phyloP scores from a whole-genome alignment of 1,140 invertebrate genomes.

The Drosophila pallidifrons region DNA sequence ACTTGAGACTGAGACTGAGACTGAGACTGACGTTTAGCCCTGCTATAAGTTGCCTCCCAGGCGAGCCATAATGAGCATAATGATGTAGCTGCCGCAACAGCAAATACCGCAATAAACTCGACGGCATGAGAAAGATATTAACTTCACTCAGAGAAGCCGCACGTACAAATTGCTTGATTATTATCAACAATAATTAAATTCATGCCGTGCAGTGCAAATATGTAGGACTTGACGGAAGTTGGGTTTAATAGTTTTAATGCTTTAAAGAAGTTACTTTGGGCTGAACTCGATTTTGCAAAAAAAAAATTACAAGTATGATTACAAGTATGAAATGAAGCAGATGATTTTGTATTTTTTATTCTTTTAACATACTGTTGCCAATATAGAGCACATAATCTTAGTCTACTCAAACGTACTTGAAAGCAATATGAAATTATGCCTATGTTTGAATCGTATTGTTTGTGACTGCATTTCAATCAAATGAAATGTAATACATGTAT shows the following conservation, averaged over 20 bases:
- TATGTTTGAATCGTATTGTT: slow-evolving; percentile 45
- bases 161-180: slow-evolving; percentile 61
- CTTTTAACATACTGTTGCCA: not conserved
- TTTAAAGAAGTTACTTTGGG: not conserved
- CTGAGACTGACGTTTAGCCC: not conserved
- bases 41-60: slow-evolving; percentile 9
- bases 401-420: not conserved
- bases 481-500: slow-evolving; percentile 61
- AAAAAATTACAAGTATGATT: too few relatives aligned
- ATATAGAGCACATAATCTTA: not conserved
- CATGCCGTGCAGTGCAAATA: slow-evolving; percentile 37
- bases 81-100: slow-evolving; percentile 55
- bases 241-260: not conserved
- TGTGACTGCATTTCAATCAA: slow-evolving; percentile 45
- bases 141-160: slow-evolving; percentile 10
- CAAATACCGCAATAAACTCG: slow-evolving; percentile 66
- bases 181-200: slow-evolving; percentile 67
- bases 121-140: slow-evolving; percentile 24
- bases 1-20: not conserved
- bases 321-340: too few relatives aligned
- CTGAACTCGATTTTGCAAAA: too few relatives aligned
- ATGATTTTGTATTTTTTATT: too few relatives aligned
- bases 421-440: not conserved
- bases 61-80: slow-evolving; percentile 63
- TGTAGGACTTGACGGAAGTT: not conserved